Percentiles rank a stretch among this genome's conserved stretches.
Conservation (phyloP, 2,888 invertebrate genomes). For the Drosophila colorata region DNA sequence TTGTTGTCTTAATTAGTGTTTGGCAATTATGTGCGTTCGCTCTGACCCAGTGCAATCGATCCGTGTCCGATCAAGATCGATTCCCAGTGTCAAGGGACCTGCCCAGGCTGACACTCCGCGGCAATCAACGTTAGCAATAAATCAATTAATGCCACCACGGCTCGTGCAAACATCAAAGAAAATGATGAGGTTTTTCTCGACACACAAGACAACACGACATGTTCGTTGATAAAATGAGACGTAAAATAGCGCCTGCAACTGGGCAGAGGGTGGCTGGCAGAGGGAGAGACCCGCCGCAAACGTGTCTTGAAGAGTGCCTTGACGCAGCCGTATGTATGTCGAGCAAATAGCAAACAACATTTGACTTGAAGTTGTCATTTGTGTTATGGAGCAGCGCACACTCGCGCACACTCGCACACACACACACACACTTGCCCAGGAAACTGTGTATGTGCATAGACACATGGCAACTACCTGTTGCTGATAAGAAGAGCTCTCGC, state of each 20-base stretch:
- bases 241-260: not conserved
- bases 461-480: conserved; percentile 41
- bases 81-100: conserved; percentile 7
- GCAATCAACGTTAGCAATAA: conserved; percentile 65
- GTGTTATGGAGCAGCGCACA: conserved; percentile 34
- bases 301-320: conserved; percentile 50
- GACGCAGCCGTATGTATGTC: conserved; percentile 42
- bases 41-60: conserved; percentile 13
- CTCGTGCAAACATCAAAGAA: conserved; percentile 77
- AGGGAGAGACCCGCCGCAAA: conserved; percentile 28
- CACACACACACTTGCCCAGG: conserved; percentile 17
- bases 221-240: conserved; percentile 49
- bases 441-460: conserved; percentile 8
- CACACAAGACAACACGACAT: conserved; percentile 43
- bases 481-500: conserved; percentile 60
- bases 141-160: conserved; percentile 74
- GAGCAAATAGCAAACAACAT: conserved; percentile 64
- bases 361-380: conserved; percentile 56
- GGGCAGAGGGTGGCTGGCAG: not conserved
- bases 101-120: conserved; percentile 18
- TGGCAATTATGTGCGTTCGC: conserved; percentile 45
- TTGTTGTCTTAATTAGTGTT: conserved; percentile 47
- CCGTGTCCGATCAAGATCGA: conserved; percentile 31
- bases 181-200: conserved; percentile 65
- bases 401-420: conserved; percentile 18